Evolutionary conservation across 2,888 invertebrate species (phyloP).

Genomic region (Dicyrtomina minuta): DNA sequence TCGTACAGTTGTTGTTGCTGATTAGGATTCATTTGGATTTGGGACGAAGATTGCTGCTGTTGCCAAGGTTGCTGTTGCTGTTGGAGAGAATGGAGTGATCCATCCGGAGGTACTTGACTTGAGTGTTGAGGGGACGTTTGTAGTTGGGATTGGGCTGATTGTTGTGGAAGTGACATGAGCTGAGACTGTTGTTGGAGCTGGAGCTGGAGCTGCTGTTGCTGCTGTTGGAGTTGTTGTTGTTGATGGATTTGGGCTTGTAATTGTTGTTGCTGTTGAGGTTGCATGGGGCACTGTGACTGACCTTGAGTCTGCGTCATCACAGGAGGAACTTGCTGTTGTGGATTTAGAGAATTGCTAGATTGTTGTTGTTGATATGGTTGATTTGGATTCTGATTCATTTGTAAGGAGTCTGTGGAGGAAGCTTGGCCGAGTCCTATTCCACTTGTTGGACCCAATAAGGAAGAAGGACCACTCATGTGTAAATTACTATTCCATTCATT

Average conservation of each 20-base stretch:
- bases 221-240: slow-evolving; percentile 35
- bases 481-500: slow-evolving; percentile 45
- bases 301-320: slow-evolving; percentile 4
- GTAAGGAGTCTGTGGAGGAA: slow-evolving; percentile 9
- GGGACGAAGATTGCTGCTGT: slow-evolving; percentile 13
- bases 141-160: slow-evolving; percentile 32
- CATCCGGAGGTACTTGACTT: slow-evolving; percentile 8
- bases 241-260: slow-evolving; percentile 25
- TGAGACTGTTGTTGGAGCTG: slow-evolving; percentile 19
- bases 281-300: slow-evolving; percentile 17
- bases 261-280: slow-evolving; percentile 23
- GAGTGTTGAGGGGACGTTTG: slow-evolving; percentile 21
- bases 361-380: slow-evolving; percentile 34
- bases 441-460: slow-evolving; percentile 32
- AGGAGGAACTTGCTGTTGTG: slow-evolving; percentile 13
- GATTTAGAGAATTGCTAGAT: slow-evolving; percentile 1
- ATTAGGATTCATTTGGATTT: slow-evolving; percentile 6
- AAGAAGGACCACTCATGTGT: slow-evolving; percentile 37
- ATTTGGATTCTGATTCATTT: slow-evolving; percentile 13
- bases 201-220: slow-evolving; percentile 19
- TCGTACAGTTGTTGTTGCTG: slow-evolving; percentile 36
- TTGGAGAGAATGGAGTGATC: slow-evolving; percentile 10
- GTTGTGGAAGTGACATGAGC: slow-evolving; percentile 35
- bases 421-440: slow-evolving; percentile 10
- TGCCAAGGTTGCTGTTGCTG: slow-evolving; percentile 35